A percentile compares a stretch with the other conserved stretches of the same genome.
phyloP scores from a whole-genome alignment of 2,113 vertebrate genomes.

The Peucedramus taeniatus region DNA sequence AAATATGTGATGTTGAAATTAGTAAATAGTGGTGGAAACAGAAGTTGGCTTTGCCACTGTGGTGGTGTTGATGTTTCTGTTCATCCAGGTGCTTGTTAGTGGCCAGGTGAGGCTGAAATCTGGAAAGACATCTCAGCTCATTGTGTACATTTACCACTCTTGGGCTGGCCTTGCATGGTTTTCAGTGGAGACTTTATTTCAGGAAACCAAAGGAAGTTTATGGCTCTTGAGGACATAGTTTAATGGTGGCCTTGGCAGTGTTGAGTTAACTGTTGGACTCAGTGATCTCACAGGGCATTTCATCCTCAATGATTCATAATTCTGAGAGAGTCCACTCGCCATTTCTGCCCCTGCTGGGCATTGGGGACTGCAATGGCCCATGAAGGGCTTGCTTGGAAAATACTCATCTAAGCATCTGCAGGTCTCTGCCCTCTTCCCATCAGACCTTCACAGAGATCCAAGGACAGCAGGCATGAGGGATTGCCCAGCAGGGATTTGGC shows the following conservation, averaged over 20 bases:
- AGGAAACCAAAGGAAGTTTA: too few relatives aligned
- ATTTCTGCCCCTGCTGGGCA: background rate
- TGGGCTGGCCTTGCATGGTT: background rate
- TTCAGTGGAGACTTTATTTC: background rate
- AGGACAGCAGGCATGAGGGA: accelerated
- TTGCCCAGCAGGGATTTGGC: too few relatives aligned
- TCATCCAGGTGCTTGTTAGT: accelerated
- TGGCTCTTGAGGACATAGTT: background rate
- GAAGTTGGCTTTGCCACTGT: background rate
- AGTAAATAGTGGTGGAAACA: background rate
- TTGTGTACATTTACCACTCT: too few relatives aligned
- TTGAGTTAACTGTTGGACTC: background rate
- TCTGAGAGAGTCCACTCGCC: background rate
- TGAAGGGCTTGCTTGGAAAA: background rate
- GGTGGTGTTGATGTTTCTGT: too few relatives aligned
- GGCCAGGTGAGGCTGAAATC: background rate
- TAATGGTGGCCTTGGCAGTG: background rate
- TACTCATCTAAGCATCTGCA: too few relatives aligned
- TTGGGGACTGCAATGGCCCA: background rate
- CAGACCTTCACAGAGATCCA: background rate
- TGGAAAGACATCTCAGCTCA: background rate
- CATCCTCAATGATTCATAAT: background rate
- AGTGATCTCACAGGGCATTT: background rate
- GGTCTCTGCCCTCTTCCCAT: background rate
- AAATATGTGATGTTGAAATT: background rate